phyloP scores from a whole-genome alignment of 2,888 invertebrate genomes.

The Callosobruchus maculatus region DNA sequence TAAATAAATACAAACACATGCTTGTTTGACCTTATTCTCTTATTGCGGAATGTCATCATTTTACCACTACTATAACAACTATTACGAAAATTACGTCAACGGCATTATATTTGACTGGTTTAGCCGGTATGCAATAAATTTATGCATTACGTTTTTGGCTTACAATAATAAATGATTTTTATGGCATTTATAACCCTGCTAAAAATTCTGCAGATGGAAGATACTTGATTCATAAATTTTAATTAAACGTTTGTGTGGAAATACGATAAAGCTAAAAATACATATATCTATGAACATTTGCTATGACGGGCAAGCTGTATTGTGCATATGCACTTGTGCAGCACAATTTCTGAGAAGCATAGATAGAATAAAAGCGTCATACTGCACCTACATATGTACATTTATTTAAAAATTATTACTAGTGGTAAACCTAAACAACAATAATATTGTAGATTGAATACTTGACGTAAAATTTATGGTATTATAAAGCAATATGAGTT shows the following conservation, averaged over 20 bases:
- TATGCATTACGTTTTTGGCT: too few relatives aligned
- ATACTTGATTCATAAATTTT: neutral
- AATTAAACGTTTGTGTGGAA: neutral
- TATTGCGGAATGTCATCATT: too few relatives aligned
- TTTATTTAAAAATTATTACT: neutral
- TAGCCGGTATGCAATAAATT: too few relatives aligned
- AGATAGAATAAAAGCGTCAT: neutral
- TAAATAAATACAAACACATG: too few relatives aligned
- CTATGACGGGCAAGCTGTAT: neutral
- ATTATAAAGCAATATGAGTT: neutral
- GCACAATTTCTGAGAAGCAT: too few relatives aligned
- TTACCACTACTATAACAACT: too few relatives aligned
- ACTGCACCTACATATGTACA: neutral
- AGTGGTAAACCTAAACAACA: neutral
- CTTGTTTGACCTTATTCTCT: too few relatives aligned
- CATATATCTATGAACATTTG: neutral
- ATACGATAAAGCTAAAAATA: neutral
- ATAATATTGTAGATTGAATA: neutral
- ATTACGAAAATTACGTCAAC: too few relatives aligned
- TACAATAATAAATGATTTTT: neutral
- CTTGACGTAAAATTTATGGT: neutral
- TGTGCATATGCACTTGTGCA: too few relatives aligned
- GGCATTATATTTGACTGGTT: too few relatives aligned
- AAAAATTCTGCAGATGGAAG: neutral
- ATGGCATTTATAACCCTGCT: neutral